These are phyloP conservation scores for Stichodactyla helianthus DNA, from an alignment of 64 coral and sea anemone genomes.

Conservation along the genomic window DNA sequence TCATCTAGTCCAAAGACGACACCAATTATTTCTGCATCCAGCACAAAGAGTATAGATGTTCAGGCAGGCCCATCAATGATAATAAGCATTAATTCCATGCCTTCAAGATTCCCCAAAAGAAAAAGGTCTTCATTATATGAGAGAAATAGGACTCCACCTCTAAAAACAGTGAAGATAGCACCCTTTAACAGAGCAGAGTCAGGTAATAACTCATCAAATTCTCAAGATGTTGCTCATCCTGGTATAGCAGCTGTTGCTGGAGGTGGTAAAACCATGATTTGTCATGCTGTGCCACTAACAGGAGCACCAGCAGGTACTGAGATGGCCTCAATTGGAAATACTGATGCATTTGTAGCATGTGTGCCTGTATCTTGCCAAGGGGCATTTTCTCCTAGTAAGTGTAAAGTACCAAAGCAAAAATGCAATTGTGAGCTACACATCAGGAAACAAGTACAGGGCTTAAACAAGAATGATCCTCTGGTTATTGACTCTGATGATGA, in stretches of 20 bases:
- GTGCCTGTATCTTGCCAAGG: not conserved
- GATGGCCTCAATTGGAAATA: not conserved
- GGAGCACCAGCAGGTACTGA: not conserved
- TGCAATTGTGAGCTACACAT: not conserved
- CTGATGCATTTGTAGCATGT: constrained; percentile 15
- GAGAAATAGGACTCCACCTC: not conserved
- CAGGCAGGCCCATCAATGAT: constrained; percentile 28
- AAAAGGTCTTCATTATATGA: not conserved
- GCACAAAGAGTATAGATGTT: not conserved
- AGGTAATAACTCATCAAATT: not conserved
- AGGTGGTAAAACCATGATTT: constrained; percentile 8
- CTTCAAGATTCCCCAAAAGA: not conserved
- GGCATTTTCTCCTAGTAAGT: not conserved
- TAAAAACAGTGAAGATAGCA: constrained; percentile 13
- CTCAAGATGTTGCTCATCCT: not conserved
- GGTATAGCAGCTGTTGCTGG: not conserved
- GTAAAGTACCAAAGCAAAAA: not conserved
- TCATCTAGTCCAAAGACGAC: not conserved
- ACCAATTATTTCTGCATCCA: not conserved
- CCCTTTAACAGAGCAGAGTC: not conserved
- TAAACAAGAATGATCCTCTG: constrained; percentile 10
- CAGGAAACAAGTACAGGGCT: not conserved
- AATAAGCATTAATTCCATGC: not conserved
- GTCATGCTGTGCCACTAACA: not conserved
- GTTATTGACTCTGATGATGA: constrained; percentile 39